Evolutionary conservation across 1,140 invertebrate genomes (phyloP).

Genomic region (Choristoneura fumiferana): DNA sequence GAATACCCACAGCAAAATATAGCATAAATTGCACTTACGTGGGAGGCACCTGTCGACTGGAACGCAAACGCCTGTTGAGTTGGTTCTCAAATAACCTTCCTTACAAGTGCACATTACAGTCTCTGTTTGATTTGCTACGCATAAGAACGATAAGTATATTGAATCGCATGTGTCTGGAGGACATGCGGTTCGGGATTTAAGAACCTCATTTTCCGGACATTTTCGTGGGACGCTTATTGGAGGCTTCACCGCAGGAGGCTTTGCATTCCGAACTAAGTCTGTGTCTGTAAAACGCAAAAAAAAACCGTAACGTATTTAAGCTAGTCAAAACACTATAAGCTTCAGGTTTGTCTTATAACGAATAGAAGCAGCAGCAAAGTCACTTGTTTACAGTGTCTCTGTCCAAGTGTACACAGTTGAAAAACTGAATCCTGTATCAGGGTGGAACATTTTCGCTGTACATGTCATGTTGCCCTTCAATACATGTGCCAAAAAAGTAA

Average conservation of each 20-base stretch:
- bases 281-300: not conserved
- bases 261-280: not conserved
- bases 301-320: too few species aligned
- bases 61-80: not conserved
- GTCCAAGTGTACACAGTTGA: too few species aligned
- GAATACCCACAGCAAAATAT: too few species aligned
- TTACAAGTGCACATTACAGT: slow-evolving; percentile 2
- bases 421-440: too few species aligned
- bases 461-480: too few species aligned
- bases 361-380: too few species aligned
- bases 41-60: slow-evolving; percentile 2
- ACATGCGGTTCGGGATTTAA: not conserved
- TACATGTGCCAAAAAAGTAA: too few species aligned
- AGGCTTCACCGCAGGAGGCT: not conserved
- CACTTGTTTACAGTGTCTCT: too few species aligned
- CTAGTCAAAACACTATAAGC: too few species aligned
- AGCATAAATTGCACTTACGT: slow-evolving; percentile 2
- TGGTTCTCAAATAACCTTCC: not conserved
- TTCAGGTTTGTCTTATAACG: too few species aligned
- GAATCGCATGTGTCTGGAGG: slow-evolving; percentile 1
- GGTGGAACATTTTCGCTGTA: too few species aligned
- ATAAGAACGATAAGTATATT: not conserved
- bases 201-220: slow-evolving; percentile 5
- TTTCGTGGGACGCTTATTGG: not conserved
- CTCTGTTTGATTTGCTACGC: not conserved